Base-by-base conservation (phyloP, 2,797 vertebrate genomes). In the Clarias laeviceps region DNA sequence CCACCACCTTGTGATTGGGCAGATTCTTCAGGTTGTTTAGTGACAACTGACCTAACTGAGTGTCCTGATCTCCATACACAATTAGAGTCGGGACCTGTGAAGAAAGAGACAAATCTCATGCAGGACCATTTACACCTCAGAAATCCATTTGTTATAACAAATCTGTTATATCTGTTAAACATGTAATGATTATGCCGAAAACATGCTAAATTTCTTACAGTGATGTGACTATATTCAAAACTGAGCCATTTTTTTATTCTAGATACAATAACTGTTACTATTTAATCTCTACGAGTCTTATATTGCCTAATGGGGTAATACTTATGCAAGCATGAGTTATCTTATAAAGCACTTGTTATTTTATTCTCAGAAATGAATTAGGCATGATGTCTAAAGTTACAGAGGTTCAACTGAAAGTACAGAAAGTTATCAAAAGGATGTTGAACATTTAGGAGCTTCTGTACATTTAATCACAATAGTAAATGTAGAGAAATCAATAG, bases 61-160 rank as follows among this genome's bases (percentile, higher is more conserved):
- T 37, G 5, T 99, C 98, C 91, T 96, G 95, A 89, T 98, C 97
- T n/a, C 98, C 98, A 0, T 98, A 99, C n/a, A 99, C 96, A 0
- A 99, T 97, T 89, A 99, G 93, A 0, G 94, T 89, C 0, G 96
- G 96, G 0, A 96, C 96, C 98, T 99, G 91, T 45, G 65, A 54
- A 64, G 84, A 73, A 24, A 64, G 4, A 87, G 18, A 82, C 70
- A 11, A n/a, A 56, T 45, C 29, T 64, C n/a, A 76, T 32, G 20
- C 61, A 50, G 6, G 5, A 32, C 29, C 4, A 59, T 29, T 50
- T 40, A 62, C 11, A 78, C 29, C 82, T 82, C 32, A 86, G 29
- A 64, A 76, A 66, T 22, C 37, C 64, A 82, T 68, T 83, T 34
- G 5, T 1, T 37, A 32, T 6, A 66, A 65, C 6, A n/a, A 37